Evolutionary conservation across 2,888 invertebrate species (phyloP), one percentile per base, ranked within the genome.

Genomic region (Cylloceria caligata): DNA sequence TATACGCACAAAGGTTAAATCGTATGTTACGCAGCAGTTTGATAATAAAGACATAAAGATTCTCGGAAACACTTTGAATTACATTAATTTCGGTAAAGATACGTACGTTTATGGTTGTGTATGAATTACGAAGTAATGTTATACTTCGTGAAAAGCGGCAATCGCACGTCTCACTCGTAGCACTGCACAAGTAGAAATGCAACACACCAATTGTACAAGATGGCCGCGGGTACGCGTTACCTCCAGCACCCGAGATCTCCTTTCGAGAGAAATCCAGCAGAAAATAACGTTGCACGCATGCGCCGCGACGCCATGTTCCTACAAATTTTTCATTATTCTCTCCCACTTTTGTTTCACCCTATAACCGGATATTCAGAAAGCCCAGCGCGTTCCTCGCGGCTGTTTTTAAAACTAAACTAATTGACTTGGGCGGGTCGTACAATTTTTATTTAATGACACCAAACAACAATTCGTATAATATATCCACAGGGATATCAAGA

Each of bases 171-270:
- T 83, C 76, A 60, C 78, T 75, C 64, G 67, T 34, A 13, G 73
- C 85, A 87, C 86, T 80, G 86, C 86, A 86, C 88, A 88, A 87
- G 87, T 86, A 88, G 88, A 88, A 88, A 88, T 89, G 88, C 87
- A 81, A 87, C 85, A 89, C 81, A 78, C 16, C 73, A 71, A 79
- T 75, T 79, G 78, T 75, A 75, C 81, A 82, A 82, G 74, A 82
- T 82, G 81, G 81, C 81, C 47, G 71, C 78, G 60, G 64, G 69
- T 75, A 75, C 64, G 79, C 78, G 72, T 72, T 42, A 47, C 45
- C 64, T 77, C 69, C 19, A 34, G 60, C 60, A 30, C 62, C 19
- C n/a, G 57, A 65, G 52, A 3, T 42, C 19, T 57, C 57, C 74
- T 74, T 27, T 52, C 62, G 47, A 5, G 16, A 64, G 36, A 19